phyloP scores from a whole-genome alignment of 1,140 invertebrate genomes.

The Bombus huntii region DNA sequence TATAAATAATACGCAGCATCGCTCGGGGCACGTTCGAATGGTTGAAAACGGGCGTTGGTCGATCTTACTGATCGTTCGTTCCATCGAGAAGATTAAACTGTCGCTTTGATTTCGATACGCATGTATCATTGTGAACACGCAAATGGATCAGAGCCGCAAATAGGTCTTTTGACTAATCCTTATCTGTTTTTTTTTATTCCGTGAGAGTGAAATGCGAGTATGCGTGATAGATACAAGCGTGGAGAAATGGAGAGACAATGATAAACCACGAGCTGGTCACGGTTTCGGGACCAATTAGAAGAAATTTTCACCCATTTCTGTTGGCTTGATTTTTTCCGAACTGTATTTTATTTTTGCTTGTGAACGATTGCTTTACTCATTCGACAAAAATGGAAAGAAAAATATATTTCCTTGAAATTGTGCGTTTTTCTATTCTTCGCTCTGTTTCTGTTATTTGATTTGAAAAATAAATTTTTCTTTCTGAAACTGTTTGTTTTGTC shows the following conservation, averaged over 20 bases:
- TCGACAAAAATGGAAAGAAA: background rate
- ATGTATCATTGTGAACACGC: conserved; percentile 4
- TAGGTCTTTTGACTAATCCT: background rate
- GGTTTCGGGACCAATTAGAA: conserved; percentile 25
- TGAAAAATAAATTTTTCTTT: background rate
- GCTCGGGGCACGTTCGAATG: background rate
- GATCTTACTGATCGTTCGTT: background rate
- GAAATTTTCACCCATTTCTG: background rate
- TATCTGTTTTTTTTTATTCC: background rate
- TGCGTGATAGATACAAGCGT: too few species aligned
- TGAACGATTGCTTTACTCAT: too few species aligned
- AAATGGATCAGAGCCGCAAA: background rate
- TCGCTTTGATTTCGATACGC: conserved; percentile 35
- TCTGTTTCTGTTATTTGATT: background rate
- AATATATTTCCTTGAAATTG: background rate
- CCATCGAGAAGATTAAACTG: conserved; percentile 44
- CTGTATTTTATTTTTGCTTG: conserved; percentile 9
- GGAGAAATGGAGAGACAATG: too few species aligned
- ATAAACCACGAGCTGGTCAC: background rate
- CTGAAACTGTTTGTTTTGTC: background rate
- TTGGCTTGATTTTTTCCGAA: background rate
- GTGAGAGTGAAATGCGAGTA: background rate
- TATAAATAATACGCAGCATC: background rate
- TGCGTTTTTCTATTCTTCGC: too few species aligned
- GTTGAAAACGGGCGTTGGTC: background rate